Evolutionary conservation across 1,140 invertebrate genomes (phyloP), one percentile per base, ranked within the genome.

Genomic region (Yoshiicerus persimilis): DNA sequence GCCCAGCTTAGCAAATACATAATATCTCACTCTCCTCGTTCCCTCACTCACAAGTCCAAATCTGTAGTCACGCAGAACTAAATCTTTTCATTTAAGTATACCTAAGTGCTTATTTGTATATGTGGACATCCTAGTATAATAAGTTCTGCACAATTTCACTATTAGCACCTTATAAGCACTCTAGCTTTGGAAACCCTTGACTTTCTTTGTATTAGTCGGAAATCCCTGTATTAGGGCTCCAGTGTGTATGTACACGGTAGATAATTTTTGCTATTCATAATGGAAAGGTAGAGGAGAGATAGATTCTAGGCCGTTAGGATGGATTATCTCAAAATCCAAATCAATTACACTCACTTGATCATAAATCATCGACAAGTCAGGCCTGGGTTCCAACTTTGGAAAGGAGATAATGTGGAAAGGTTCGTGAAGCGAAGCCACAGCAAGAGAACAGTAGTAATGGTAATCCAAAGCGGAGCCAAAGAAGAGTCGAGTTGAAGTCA

Each of bases 361-460:
- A 90, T 90, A 90, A 90, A 90, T 90, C 89, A 90, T 90, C 83
- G 88, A 90, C 86, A 87, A 89, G 87, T 88, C 87, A 89, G 47
- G 16, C 32, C 41, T 23, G 13, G 38, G 23, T 38, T 84, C 23
- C 56, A 80, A 80, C 75, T 34, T 34, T 16, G 38, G 27, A 80
- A 32, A 80, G 62, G 10, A 80, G 20, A 80, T 36, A 80, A 23
- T 30, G 25, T 30, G n/a, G n/a, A n/a, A n/a, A n/a, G n/a, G n/a
- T n/a, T n/a, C n/a, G n/a, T 20, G 30, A 30, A 70, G 66, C 27
- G 25, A 30, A 70, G 64, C 64, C 64, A 32, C 25, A 70, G 10
- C 27, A 32, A 10, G 20, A 47, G 11, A 2, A 30, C 25, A 70
- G 66, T 56, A 56, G 47, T n/a, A 56, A 56, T 56, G n/a, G 47